A percentile compares a stretch with the other conserved stretches of the same genome.
These are phyloP conservation scores for Phaedon cochleariae DNA, from an alignment of 2,888 invertebrate genomes.

Conservation along the genomic window DNA sequence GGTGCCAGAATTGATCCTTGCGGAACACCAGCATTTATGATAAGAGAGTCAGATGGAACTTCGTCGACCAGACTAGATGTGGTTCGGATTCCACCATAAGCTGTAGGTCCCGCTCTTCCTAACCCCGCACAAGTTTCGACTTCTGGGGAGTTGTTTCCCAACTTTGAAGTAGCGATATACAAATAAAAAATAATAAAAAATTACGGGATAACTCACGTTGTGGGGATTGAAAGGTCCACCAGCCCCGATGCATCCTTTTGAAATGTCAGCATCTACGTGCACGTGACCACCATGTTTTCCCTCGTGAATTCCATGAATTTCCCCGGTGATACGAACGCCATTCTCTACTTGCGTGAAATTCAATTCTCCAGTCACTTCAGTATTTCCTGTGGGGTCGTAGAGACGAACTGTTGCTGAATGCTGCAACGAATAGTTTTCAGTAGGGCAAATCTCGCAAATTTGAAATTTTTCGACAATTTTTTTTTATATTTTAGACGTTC, in stretches of 20 bases:
- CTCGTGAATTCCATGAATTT: conserved; percentile 36
- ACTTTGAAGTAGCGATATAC: background rate
- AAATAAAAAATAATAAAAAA: background rate
- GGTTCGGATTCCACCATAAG: no score
- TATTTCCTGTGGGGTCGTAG: conserved; percentile 34
- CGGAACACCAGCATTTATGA: no score
- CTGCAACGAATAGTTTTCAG: no score
- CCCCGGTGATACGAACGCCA: conserved; percentile 32
- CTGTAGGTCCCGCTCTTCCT: no score
- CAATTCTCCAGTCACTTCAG: conserved; percentile 31
- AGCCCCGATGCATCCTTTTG: conserved; percentile 55
- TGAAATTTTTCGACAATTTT: no score
- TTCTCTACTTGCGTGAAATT: conserved; percentile 27
- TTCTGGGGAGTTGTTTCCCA: no score
- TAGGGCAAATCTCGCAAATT: no score
- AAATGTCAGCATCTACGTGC: conserved; percentile 45
- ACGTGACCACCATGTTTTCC: conserved; percentile 50
- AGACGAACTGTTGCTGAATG: conserved; percentile 23
- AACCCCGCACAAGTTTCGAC: no score
- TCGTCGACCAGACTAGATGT: no score
- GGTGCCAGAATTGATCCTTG: no score
- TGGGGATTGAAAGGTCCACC: conserved; percentile 84
- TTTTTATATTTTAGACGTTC: no score
- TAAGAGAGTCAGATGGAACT: no score
- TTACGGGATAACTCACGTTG: conserved; percentile 66